These are phyloP conservation scores for Macaca mulatta DNA, from an alignment of 2,113 vertebrate genomes.

Conservation along the genomic window DNA sequence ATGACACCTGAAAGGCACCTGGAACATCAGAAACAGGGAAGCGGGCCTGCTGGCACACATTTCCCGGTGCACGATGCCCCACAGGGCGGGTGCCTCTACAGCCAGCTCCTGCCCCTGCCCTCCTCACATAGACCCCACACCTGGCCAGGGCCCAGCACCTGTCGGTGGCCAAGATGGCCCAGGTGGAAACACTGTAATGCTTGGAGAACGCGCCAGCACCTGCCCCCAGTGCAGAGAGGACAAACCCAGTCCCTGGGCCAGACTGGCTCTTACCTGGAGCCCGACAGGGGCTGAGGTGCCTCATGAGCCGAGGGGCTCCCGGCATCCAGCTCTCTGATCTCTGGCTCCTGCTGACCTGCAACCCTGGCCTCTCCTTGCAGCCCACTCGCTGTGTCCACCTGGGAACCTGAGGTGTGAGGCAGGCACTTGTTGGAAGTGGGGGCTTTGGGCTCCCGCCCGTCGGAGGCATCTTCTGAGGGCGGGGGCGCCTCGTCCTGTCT, in stretches of 20 bases:
- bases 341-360: constrained; percentile 78
- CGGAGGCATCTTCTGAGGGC: constrained; percentile 74
- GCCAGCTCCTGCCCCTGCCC: rapidly evolving
- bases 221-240: not conserved
- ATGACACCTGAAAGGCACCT: rapidly evolving
- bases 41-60: rapidly evolving
- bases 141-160: not conserved
- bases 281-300: constrained; percentile 78
- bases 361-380: constrained; percentile 57
- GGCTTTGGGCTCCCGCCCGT: constrained; percentile 74
- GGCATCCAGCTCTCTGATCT: constrained; percentile 75
- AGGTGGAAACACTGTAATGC: not conserved
- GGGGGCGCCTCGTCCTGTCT: constrained; percentile 75
- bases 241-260: rapidly evolving
- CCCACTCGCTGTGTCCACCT: constrained; percentile 68
- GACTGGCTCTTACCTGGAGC: constrained; percentile 82
- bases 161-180: not conserved
- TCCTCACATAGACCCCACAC: not conserved
- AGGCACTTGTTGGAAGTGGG: constrained; percentile 89
- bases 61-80: not conserved
- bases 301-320: constrained; percentile 78
- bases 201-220: not conserved
- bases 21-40: rapidly evolving
- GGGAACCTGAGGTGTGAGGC: constrained; percentile 81
- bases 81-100: rapidly evolving